These are phyloP conservation scores for Orientallactaga sibirica DNA, from an alignment of 2,797 vertebrate species.

Conservation along the genomic window DNA sequence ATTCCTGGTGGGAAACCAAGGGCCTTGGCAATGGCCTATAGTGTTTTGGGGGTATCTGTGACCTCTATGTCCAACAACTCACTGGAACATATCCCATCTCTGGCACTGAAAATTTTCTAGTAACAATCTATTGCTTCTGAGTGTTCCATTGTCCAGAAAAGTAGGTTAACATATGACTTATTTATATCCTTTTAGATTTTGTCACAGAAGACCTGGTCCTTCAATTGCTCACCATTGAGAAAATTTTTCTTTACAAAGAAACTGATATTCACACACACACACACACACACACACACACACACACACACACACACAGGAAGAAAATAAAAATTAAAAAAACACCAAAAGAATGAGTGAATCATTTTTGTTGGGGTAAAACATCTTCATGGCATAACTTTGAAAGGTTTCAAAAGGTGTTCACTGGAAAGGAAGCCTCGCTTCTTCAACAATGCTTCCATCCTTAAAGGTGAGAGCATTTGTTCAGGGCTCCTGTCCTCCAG, in stretches of 20 bases:
- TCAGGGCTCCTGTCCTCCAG: neutral
- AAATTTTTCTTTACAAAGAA: neutral
- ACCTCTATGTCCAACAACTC: too few species aligned
- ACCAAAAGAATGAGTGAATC: neutral
- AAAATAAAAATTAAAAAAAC: neutral
- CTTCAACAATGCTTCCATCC: neutral
- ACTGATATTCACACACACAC: neutral
- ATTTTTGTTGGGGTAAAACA: neutral
- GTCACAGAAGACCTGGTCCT: neutral
- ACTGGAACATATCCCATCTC: too few species aligned
- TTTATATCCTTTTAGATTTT: too few species aligned
- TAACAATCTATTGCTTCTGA: too few species aligned
- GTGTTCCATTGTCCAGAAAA: too few species aligned
- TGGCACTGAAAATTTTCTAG: too few species aligned
- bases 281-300: too few species aligned
- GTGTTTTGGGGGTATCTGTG: too few species aligned
- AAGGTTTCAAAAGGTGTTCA: neutral
- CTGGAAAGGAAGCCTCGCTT: neutral
- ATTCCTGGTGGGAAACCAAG: too few species aligned
- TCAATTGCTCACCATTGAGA: neutral
- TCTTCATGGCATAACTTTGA: accelerated
- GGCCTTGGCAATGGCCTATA: too few species aligned
- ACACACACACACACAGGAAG: too few species aligned
- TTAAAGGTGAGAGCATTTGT: neutral
- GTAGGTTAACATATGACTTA: too few species aligned